A percentile compares a stretch with the other conserved stretches of the same genome.
These are phyloP conservation scores for Nasua narica DNA, from an alignment of 2,797 vertebrate genomes.

Conservation along the genomic window DNA sequence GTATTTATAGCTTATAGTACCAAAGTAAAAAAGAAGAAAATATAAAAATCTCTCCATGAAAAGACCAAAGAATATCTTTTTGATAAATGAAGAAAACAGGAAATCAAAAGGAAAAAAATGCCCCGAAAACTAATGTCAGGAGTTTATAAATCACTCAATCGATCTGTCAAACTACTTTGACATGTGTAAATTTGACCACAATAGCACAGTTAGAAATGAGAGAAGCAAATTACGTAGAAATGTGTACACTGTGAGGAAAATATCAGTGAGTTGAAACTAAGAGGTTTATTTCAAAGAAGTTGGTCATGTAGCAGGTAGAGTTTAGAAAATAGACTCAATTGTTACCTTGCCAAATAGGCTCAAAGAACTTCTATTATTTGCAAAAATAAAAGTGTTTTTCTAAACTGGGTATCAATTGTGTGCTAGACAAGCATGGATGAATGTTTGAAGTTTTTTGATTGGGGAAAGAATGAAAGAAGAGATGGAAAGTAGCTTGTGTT, in stretches of 20 bases:
- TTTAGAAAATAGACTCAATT: conserved; percentile 41
- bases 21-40: neutral
- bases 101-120: neutral
- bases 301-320: neutral
- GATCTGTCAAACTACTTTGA: neutral
- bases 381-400: conserved; percentile 2
- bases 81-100: neutral
- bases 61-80: neutral
- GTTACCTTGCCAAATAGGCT: conserved; percentile 37
- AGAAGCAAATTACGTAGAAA: neutral
- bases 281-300: conserved; percentile 33
- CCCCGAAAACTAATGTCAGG: neutral
- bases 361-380: conserved; percentile 9
- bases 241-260: neutral
- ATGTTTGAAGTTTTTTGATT: neutral
- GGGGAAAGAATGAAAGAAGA: neutral
- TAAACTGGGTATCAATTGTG: conserved; percentile 26
- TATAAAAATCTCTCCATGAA: neutral
- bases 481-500: neutral
- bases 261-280: conserved; percentile 17
- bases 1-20: neutral
- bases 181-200: neutral
- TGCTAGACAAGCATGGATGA: neutral
- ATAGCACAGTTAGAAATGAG: neutral
- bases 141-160: neutral